A percentile compares a stretch with the other conserved stretches of the same genome.
Evolutionary conservation across 2,888 invertebrate species (phyloP).

Genomic region (Drosophila parthenogenetica): DNA sequence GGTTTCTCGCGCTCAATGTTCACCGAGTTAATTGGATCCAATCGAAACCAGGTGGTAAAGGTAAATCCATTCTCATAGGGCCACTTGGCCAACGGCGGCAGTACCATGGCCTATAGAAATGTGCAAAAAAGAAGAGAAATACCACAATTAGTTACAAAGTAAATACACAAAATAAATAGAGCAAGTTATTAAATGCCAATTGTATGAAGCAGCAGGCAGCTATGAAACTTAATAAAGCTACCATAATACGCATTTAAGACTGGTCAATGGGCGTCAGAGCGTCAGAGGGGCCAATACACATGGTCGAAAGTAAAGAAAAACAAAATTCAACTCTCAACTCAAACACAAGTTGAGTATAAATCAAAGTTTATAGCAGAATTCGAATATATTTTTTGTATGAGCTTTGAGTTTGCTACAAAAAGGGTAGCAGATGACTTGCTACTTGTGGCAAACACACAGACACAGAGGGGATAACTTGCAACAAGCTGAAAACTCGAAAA

Average conservation of each 20-base stretch:
- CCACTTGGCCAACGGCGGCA: conserved; percentile 99
- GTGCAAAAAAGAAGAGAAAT: conserved; percentile 12
- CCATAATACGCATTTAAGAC: conserved; percentile 37
- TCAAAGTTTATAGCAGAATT: conserved; percentile 7
- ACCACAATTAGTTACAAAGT: conserved; percentile 29
- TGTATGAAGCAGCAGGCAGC: conserved; percentile 24
- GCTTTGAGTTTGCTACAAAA: conserved; percentile 8
- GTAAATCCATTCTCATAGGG: conserved; percentile 99
- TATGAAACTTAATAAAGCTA: conserved; percentile 40
- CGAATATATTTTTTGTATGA: conserved; percentile 44
- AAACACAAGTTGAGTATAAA: conserved; percentile 1
- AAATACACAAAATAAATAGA: background rate
- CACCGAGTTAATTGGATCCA: conserved; percentile 99
- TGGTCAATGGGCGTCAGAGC: background rate
- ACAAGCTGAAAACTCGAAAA: conserved; percentile 11
- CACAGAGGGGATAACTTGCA: conserved; percentile 12
- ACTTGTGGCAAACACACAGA: conserved; percentile 16
- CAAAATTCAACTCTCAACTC: background rate
- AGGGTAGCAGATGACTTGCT: background rate
- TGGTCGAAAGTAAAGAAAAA: background rate
- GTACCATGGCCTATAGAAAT: conserved; percentile 92
- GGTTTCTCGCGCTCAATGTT: conserved; percentile 99
- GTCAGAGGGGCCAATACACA: background rate
- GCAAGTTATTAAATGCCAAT: conserved; percentile 45
- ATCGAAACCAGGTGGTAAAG: conserved; percentile 99